These are phyloP conservation scores for Pocota personata DNA, from an alignment of 2,888 invertebrate genomes.

Conservation along the genomic window DNA sequence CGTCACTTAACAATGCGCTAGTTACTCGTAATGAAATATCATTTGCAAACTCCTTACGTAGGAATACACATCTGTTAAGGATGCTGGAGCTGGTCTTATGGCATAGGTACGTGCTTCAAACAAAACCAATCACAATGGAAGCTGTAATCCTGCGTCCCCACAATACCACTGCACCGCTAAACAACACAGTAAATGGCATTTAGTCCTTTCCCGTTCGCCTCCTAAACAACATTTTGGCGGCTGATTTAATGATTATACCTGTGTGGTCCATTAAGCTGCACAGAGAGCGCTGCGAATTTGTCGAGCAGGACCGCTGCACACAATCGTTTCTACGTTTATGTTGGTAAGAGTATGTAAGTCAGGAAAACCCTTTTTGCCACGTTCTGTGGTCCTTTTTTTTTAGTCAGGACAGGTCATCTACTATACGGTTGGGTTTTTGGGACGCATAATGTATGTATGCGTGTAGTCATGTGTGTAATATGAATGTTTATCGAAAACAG, in stretches of 20 bases:
- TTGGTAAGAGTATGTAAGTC: neutral
- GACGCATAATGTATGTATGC: constrained; percentile 35
- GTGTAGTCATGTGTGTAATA: constrained; percentile 67
- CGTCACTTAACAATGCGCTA: constrained; percentile 44
- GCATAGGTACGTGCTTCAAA: neutral
- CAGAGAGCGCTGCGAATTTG: constrained; percentile 30
- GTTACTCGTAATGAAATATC: constrained; percentile 19
- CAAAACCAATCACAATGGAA: neutral
- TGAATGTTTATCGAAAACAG: constrained; percentile 61
- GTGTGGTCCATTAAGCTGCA: constrained; percentile 57
- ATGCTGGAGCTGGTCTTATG: neutral
- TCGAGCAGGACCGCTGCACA: constrained; percentile 51
- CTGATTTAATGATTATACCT: constrained; percentile 69
- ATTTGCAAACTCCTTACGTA: neutral
- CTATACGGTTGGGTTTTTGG: neutral
- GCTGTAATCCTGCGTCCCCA: constrained; percentile 19
- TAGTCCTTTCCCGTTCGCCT: constrained; percentile 2
- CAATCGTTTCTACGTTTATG: constrained; percentile 4
- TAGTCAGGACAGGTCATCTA: neutral
- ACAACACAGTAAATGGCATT: constrained; percentile 40
- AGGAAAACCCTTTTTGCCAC: constrained; percentile 2
- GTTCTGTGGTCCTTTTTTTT: constrained; percentile 7
- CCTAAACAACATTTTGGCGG: constrained; percentile 42
- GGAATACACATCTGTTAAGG: neutral
- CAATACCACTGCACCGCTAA: constrained; percentile 34